A percentile compares a stretch with the other conserved stretches of the same genome.
phyloP scores from a whole-genome alignment of 1,140 invertebrate species.

The Drosophila repleta region DNA sequence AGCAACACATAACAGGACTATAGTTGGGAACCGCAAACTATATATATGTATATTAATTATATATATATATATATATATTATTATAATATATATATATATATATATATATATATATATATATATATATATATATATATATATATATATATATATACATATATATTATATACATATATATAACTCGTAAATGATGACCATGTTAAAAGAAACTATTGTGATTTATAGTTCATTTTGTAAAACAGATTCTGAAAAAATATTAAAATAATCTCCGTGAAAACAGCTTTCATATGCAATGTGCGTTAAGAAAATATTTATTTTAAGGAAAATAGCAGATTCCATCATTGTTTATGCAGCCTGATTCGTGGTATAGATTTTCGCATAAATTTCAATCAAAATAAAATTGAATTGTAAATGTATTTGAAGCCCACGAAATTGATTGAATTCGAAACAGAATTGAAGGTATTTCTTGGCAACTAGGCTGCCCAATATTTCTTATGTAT shows the following conservation, averaged over 20 bases:
- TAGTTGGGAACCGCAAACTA: no score
- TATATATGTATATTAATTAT: no score
- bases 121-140: no score
- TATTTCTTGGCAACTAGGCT: not conserved
- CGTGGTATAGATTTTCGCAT: slow-evolving; percentile 29
- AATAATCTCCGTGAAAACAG: not conserved
- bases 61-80: no score
- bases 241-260: not conserved
- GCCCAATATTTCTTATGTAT: not conserved
- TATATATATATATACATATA: no score
- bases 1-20: not conserved
- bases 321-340: not conserved
- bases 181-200: no score
- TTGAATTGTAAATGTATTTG: slow-evolving; percentile 45
- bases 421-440: slow-evolving; percentile 26
- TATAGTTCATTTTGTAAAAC: no score
- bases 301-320: not conserved
- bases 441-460: slow-evolving; percentile 19
- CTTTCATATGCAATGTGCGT: not conserved
- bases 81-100: no score
- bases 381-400: slow-evolving; percentile 24
- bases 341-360: slow-evolving; percentile 17
- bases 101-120: no score
- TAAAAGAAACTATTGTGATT: no score
- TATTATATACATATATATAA: no score